These are phyloP conservation scores for Oscheius sp. DNA, from an alignment of 2,888 invertebrate species.

Conservation along the genomic window DNA sequence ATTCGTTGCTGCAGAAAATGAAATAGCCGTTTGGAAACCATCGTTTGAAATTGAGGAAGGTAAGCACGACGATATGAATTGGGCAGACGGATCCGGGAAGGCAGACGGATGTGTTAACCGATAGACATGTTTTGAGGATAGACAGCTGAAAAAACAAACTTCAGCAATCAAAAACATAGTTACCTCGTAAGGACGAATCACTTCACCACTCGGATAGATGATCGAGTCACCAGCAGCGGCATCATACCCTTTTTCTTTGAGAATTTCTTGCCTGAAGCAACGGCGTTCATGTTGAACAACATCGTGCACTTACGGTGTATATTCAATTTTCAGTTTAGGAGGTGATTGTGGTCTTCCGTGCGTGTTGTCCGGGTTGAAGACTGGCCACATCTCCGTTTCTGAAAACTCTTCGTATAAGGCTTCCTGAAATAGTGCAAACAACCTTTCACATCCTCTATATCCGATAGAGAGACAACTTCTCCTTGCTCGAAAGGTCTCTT, in stretches of 20 bases:
- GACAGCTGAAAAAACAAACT: background rate
- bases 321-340: too few relatives aligned
- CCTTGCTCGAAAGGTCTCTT: too few relatives aligned
- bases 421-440: too few relatives aligned
- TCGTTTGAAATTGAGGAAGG: slow-evolving; percentile 24
- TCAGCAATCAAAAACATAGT: background rate
- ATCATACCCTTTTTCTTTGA: slow-evolving; percentile 5
- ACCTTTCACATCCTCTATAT: too few relatives aligned
- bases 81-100: slow-evolving; percentile 12
- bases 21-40: slow-evolving; percentile 23
- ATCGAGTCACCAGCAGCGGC: slow-evolving; percentile 5
- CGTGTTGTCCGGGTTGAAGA: too few relatives aligned
- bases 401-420: too few relatives aligned
- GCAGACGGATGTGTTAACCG: slow-evolving; percentile 16
- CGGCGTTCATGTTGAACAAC: background rate
- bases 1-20: slow-evolving; percentile 9
- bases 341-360: too few relatives aligned
- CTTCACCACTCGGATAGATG: slow-evolving; percentile 20
- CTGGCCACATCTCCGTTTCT: too few relatives aligned
- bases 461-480: too few relatives aligned
- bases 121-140: slow-evolving; percentile 15
- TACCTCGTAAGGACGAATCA: slow-evolving; percentile 26
- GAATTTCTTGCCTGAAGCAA: slow-evolving; percentile 8
- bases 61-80: slow-evolving; percentile 15
- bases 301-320: too few relatives aligned